Evolutionary conservation across 2,113 vertebrate genomes (phyloP), one percentile per base, ranked within the genome.

Genomic region (Acrocephalus arundinaceus): DNA sequence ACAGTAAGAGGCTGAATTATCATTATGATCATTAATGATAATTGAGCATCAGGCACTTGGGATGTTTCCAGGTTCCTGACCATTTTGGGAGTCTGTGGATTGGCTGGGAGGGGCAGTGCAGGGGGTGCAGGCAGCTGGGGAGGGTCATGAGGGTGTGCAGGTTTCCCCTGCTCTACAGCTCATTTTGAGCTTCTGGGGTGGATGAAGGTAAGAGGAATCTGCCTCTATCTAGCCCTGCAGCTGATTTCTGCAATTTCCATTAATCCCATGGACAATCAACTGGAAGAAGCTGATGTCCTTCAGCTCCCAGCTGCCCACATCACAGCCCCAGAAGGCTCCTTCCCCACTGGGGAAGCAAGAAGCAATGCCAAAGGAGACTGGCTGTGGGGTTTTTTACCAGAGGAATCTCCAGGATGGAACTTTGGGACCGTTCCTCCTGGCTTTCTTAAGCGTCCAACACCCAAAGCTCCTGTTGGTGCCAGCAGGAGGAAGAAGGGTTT

Each of bases 221-320:
- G 13, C n/a, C 75, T n/a, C 68, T 52, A 0, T 20, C 59, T 46
- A n/a, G 37, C 5, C 30, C 21, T 19, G 18, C 6, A 17, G 35
- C 7, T 86, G 5, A 7, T 79, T 85, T 57, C 59, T 70, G 27
- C 37, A 49, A 25, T 74, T 66, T 27, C 85, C 70, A 33, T 27
- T 2, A 0, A 12, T 24, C 45, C 72, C 31, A 6, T 5, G 41
- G n/a, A 46, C 35, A 17, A 27, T 6, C n/a, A 66, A 2, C 19
- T 67, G 48, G 55, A 52, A 70, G 46, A 61, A 81, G 15, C 20
- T 51, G 28, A 33, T 6, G 24, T 22, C 66, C 65, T 62, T 74
- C 71, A 71, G 41, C 66, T 85, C 51, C 61, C 61, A 90, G 46
- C 35, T 2, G 3, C 14, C 3, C 39, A 8, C 2, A 0, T 12